Percentiles rank a stretch among this genome's conserved stretches.
Evolutionary conservation across 2,888 invertebrate species (phyloP).

Genomic region (Synanthedon formicaeformis): DNA sequence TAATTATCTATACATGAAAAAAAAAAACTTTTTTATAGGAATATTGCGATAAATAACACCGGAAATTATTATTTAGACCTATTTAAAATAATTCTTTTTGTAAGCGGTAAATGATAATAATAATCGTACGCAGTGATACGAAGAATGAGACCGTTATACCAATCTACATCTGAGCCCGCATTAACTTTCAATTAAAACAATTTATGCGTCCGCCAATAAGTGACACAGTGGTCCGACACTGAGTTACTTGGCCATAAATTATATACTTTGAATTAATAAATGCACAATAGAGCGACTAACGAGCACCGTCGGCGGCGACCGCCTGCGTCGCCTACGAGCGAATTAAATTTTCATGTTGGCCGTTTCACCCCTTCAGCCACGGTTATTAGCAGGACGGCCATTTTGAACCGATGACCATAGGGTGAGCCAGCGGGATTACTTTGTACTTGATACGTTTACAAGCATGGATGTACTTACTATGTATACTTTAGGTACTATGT

Average conservation of each 20-base stretch:
- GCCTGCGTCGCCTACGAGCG: conserved; percentile 43
- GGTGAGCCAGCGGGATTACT: background rate
- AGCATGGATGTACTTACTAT: too few species aligned
- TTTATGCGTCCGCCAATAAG: conserved; percentile 37
- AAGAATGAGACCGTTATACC: background rate
- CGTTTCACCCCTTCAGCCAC: conserved; percentile 28
- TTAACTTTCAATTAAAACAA: conserved; percentile 62
- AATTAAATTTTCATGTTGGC: conserved; percentile 65
- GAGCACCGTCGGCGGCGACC: conserved; percentile 42
- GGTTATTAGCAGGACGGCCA: conserved; percentile 35
- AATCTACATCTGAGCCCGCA: conserved; percentile 33
- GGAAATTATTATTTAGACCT: too few species aligned
- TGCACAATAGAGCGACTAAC: conserved; percentile 52
- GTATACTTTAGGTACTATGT: too few species aligned
- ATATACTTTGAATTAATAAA: conserved; percentile 60
- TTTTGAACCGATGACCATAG: conserved; percentile 24
- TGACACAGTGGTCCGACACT: conserved; percentile 21
- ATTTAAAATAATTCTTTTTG: background rate
- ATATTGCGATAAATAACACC: too few species aligned
- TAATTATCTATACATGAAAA: too few species aligned
- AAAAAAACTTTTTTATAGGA: too few species aligned
- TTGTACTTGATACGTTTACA: too few species aligned
- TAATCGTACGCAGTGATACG: background rate
- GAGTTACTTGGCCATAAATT: conserved; percentile 47
- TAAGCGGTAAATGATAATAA: background rate